A percentile compares a stretch with the other conserved stretches of the same genome.
Conservation (phyloP, 2,888 invertebrate genomes). For the Hypercompe scribonia region DNA sequence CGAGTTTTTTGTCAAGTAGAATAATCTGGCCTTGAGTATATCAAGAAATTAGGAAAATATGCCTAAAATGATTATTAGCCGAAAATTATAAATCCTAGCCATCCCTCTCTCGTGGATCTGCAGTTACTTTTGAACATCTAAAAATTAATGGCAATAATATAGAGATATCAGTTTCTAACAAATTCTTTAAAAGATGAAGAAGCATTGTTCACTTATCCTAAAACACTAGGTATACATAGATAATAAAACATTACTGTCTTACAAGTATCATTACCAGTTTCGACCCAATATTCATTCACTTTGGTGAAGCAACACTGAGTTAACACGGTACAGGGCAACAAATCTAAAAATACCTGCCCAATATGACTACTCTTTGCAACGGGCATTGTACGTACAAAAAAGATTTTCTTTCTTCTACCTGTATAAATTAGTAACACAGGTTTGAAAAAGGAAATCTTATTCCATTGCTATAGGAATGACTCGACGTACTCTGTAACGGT, state of each 20-base stretch:
- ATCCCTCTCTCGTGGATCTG: background rate
- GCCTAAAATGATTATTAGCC: background rate
- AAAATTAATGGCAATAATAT: background rate
- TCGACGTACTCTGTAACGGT: constrained; percentile 52
- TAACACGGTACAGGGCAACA: constrained; percentile 57
- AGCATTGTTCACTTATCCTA: constrained; percentile 5
- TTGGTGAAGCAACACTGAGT: constrained; percentile 67
- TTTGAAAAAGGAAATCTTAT: background rate
- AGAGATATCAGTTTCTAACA: background rate
- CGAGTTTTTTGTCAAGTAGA: background rate
- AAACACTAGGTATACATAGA: constrained; percentile 16
- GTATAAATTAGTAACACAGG: background rate
- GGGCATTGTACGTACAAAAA: background rate
- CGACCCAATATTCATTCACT: constrained; percentile 50
- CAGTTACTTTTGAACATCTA: background rate
- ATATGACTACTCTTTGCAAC: constrained; percentile 16
- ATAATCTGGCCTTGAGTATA: background rate
- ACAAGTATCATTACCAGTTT: constrained; percentile 58
- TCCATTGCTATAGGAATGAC: background rate
- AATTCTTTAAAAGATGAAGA: constrained; percentile 4
- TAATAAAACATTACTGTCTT: constrained; percentile 21
- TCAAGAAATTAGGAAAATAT: background rate
- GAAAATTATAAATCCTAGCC: background rate
- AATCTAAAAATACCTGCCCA: constrained; percentile 54
- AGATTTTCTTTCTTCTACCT: background rate